A percentile compares a stretch with the other conserved stretches of the same genome.
phyloP scores from a whole-genome alignment of 2,888 invertebrate species.

The Drosophila testacea region DNA sequence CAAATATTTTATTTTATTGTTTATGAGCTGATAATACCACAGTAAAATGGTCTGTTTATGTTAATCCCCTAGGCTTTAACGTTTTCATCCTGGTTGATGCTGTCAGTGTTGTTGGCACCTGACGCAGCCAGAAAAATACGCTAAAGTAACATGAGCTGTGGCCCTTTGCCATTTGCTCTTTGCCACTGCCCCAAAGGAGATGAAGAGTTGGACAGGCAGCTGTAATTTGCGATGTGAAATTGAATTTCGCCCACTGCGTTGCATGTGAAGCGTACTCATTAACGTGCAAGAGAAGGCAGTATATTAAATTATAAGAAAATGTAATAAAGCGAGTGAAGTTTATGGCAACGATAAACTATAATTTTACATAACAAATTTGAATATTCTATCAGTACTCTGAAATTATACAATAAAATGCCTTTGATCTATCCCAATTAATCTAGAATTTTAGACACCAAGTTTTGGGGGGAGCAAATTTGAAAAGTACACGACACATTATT shows the following conservation, averaged over 20 bases:
- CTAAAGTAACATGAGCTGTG: conserved; percentile 49
- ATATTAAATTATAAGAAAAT: background rate
- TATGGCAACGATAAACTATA: background rate
- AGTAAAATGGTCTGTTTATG: conserved; percentile 1
- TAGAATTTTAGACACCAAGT: too few relatives aligned
- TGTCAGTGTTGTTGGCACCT: conserved; percentile 40
- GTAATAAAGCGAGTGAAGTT: background rate
- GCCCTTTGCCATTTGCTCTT: conserved; percentile 50
- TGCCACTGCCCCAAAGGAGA: background rate
- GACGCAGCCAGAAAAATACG: conserved; percentile 19
- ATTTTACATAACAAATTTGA: background rate
- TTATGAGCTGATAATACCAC: background rate
- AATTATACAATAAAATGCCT: too few relatives aligned
- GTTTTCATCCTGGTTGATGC: conserved; percentile 22
- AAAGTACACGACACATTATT: too few relatives aligned
- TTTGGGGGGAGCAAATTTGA: too few relatives aligned
- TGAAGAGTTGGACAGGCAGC: conserved; percentile 25
- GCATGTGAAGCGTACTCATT: conserved; percentile 24
- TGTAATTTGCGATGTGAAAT: conserved; percentile 43
- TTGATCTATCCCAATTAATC: too few relatives aligned
- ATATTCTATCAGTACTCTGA: too few relatives aligned
- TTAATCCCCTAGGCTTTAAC: background rate
- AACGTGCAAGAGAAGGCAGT: conserved; percentile 1
- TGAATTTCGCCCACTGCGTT: conserved; percentile 39
- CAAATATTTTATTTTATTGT: background rate